phyloP scores from a whole-genome alignment of 1,140 invertebrate genomes.

The Drosophila tropicalis region DNA sequence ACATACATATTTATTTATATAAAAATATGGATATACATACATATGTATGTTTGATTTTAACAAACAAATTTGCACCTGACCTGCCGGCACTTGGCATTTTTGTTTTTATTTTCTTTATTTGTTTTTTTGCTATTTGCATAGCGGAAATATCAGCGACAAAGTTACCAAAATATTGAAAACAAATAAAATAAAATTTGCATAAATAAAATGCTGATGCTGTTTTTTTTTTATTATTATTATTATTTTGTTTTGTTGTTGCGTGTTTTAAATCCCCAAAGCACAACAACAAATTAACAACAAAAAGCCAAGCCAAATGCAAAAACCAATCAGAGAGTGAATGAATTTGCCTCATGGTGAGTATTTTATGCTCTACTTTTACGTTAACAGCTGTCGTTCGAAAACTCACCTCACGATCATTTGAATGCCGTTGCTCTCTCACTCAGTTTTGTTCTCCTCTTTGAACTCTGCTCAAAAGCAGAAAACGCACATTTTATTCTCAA shows the following conservation, averaged over 20 bases:
- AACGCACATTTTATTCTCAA: too few species aligned
- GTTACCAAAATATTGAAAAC: constrained; percentile 81
- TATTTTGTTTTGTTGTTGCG: constrained; percentile 24
- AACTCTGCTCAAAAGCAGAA: too few species aligned
- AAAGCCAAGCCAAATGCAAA: constrained; percentile 62
- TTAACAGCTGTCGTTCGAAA: too few species aligned
- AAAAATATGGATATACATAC: constrained; percentile 21
- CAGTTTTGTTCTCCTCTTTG: too few species aligned
- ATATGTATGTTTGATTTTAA: constrained; percentile 56
- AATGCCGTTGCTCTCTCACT: too few species aligned
- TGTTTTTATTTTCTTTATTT: constrained; percentile 51
- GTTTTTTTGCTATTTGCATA: constrained; percentile 59
- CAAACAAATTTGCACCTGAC: constrained; percentile 68
- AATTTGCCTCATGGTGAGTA: too few species aligned
- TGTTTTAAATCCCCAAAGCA: constrained; percentile 75
- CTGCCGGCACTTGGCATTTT: constrained; percentile 64
- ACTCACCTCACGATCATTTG: too few species aligned
- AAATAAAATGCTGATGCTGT: constrained; percentile 63
- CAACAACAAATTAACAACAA: constrained; percentile 67
- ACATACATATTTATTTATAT: constrained; percentile 13
- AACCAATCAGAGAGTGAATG: constrained; percentile 18
- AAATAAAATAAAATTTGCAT: constrained; percentile 81
- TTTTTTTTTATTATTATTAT: neutral
- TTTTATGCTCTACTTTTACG: too few species aligned
- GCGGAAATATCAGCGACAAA: constrained; percentile 80